These are phyloP conservation scores for Lepidochitona cinerea DNA, from an alignment of 2,888 invertebrate genomes.

Conservation along the genomic window DNA sequence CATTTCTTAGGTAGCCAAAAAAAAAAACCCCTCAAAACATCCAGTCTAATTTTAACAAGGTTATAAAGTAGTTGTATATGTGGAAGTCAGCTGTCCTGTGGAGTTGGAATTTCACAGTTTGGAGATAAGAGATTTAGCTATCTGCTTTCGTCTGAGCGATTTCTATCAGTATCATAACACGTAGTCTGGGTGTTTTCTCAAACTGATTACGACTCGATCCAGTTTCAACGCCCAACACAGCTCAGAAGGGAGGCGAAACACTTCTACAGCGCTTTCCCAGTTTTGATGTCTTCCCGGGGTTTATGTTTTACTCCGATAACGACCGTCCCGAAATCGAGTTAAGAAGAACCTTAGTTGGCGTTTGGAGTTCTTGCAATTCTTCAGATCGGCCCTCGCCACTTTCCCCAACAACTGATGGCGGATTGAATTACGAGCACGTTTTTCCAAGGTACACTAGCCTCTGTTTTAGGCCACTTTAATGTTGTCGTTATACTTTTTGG, in stretches of 20 bases:
- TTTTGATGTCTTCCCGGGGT: background rate
- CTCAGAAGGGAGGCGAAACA: background rate
- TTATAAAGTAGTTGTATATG: too few relatives aligned
- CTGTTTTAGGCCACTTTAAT: conserved; percentile 2
- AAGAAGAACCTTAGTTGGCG: background rate
- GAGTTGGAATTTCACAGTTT: background rate
- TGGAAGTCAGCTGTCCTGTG: background rate
- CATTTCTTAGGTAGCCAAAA: too few relatives aligned
- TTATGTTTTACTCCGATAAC: conserved; percentile 1
- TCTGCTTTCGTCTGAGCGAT: background rate
- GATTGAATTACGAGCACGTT: background rate
- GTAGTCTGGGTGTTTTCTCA: background rate
- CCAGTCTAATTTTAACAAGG: too few relatives aligned
- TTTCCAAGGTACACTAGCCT: background rate
- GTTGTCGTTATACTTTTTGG: conserved; percentile 4
- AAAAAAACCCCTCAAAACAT: too few relatives aligned
- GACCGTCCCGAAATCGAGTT: background rate
- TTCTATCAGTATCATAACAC: background rate
- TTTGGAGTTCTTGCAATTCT: background rate
- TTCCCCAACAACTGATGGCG: background rate
- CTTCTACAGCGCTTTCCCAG: background rate
- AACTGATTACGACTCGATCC: background rate
- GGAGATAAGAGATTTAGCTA: background rate
- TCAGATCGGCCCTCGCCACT: background rate
- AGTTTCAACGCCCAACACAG: background rate